phyloP scores from a whole-genome alignment of 2,113 vertebrate species.

The Plectropomus leopardus region DNA sequence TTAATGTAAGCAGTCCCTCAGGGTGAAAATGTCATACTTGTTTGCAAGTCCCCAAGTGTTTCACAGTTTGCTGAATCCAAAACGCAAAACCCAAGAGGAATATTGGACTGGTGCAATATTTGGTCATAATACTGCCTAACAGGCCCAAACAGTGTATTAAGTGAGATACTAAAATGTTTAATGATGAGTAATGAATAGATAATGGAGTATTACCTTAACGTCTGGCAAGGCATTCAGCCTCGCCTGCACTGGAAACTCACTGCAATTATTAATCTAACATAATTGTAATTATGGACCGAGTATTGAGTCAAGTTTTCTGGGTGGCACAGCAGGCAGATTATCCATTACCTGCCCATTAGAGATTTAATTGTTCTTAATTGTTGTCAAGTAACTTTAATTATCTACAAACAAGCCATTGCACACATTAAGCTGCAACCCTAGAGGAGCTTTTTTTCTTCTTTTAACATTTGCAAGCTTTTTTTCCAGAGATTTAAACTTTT shows the following conservation, averaged over 20 bases:
- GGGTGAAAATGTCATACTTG: constrained; percentile 62
- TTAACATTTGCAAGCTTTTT: constrained; percentile 8
- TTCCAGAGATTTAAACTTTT: not conserved
- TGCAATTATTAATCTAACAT: constrained; percentile 78
- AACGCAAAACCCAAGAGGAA: constrained; percentile 38
- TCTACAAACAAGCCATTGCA: constrained; percentile 57
- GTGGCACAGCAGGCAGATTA: constrained; percentile 71
- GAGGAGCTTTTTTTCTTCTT: constrained; percentile 1
- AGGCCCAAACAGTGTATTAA: constrained; percentile 49
- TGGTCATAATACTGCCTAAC: constrained; percentile 30
- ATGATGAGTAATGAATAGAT: constrained; percentile 72
- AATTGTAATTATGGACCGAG: constrained; percentile 76
- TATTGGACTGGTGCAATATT: constrained; percentile 35
- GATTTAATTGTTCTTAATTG: constrained; percentile 76
- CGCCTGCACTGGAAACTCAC: constrained; percentile 52
- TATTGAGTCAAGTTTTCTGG: constrained; percentile 70
- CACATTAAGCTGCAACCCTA: constrained; percentile 44
- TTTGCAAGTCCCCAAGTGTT: constrained; percentile 53
- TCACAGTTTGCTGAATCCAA: constrained; percentile 36
- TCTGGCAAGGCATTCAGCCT: constrained; percentile 50
- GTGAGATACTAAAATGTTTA: constrained; percentile 55
- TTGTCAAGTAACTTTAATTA: constrained; percentile 71
- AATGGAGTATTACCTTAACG: constrained; percentile 62
- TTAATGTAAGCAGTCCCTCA: constrained; percentile 62
- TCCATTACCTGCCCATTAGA: constrained; percentile 72